Conservation (phyloP, 2,888 invertebrate genomes). For the Mycogona germanica region DNA sequence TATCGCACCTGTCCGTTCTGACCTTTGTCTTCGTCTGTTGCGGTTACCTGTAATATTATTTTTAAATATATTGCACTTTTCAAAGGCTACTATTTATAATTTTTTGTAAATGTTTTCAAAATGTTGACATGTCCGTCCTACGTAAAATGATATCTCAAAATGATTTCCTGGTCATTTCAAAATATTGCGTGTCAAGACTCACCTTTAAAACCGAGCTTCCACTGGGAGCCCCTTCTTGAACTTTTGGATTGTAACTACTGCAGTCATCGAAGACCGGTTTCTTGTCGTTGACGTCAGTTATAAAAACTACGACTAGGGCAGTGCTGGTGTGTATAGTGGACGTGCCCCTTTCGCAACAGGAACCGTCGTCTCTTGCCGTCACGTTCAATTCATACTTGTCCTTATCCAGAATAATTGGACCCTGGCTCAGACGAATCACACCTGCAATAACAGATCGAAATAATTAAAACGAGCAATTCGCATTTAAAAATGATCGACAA, state of each 20-base stretch:
- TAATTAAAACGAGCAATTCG: neutral
- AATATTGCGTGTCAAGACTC: neutral
- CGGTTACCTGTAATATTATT: slow-evolving; percentile 43
- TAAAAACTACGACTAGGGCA: slow-evolving; percentile 89
- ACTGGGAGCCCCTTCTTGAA: slow-evolving; percentile 87
- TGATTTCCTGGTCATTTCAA: neutral
- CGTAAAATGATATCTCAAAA: too few relatives aligned
- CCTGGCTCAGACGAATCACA: slow-evolving; percentile 77
- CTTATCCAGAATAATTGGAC: slow-evolving; percentile 70
- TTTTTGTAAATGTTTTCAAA: neutral
- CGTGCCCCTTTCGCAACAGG: slow-evolving; percentile 85
- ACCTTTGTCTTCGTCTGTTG: slow-evolving; percentile 91
- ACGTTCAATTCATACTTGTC: slow-evolving; percentile 95
- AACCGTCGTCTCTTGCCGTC: slow-evolving; percentile 94
- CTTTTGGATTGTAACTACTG: slow-evolving; percentile 81
- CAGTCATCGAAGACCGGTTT: slow-evolving; percentile 94
- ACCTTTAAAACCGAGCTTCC: slow-evolving; percentile 89
- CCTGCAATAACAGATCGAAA: slow-evolving; percentile 31
- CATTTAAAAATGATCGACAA: neutral
- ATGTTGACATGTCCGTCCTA: too few relatives aligned
- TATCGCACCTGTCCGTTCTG: slow-evolving; percentile 53
- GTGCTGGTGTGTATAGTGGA: slow-evolving; percentile 82
- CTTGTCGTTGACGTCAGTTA: slow-evolving; percentile 94
- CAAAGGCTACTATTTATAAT: neutral
- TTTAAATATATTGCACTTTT: neutral